Conservation (phyloP, 1,140 invertebrate species). For the Chionoecetes opilio region DNA sequence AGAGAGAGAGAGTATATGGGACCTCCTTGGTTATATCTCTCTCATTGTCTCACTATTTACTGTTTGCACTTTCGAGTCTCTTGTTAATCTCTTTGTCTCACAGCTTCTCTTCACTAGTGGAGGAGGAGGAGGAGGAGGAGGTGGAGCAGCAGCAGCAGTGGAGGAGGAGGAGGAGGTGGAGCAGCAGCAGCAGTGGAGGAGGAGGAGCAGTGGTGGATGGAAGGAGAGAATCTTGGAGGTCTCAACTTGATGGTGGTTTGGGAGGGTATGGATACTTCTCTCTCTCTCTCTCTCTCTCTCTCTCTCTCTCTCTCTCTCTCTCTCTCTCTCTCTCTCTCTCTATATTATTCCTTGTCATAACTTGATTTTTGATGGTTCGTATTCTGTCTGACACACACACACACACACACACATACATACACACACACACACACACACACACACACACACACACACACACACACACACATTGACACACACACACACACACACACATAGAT, state of each 20-base stretch:
- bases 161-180: not conserved
- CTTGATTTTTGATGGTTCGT: not conserved
- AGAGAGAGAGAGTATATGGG: too few relatives aligned
- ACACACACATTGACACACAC: too few relatives aligned
- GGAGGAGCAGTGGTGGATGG: not conserved
- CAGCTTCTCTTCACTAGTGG: too few relatives aligned
- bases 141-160: too few relatives aligned
- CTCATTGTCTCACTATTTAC: too few relatives aligned
- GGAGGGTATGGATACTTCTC: not conserved
- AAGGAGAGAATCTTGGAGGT: not conserved
- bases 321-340: slow-evolving; percentile 2
- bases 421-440: not conserved
- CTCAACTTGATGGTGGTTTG: not conserved
- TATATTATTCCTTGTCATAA: not conserved
- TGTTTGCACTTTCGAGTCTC: too few relatives aligned
- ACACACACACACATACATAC: too few relatives aligned
- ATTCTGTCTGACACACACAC: not conserved
- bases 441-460: not conserved
- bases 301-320: not conserved
- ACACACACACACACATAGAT: too few relatives aligned
- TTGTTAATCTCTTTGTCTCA: too few relatives aligned
- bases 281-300: slow-evolving; percentile 15
- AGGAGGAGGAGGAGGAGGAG: too few relatives aligned
- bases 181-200: too few relatives aligned
- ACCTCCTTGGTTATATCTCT: too few relatives aligned